phyloP scores from a whole-genome alignment of 2,113 vertebrate genomes.

The Drymodes brunneopygia region DNA sequence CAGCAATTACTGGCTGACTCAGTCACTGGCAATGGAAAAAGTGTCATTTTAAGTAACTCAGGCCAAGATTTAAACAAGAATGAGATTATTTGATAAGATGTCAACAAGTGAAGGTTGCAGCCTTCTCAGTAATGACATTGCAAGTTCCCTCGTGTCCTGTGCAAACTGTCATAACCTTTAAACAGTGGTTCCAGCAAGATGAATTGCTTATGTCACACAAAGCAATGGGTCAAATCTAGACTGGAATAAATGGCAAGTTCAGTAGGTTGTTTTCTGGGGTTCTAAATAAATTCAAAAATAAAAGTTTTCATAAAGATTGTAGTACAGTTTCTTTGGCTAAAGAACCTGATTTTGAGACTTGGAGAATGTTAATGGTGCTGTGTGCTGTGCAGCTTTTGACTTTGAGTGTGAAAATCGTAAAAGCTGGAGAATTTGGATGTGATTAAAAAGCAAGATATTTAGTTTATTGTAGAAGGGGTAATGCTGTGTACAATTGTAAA shows the following conservation, averaged over 20 bases:
- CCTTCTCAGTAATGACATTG: background rate
- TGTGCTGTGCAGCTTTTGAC: background rate
- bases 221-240: background rate
- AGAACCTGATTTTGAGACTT: background rate
- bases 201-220: background rate
- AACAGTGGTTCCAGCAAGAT: background rate
- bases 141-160: background rate
- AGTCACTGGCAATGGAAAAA: background rate
- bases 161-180: constrained; percentile 25
- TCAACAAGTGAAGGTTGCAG: constrained; percentile 28
- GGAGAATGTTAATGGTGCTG: background rate
- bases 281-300: background rate
- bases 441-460: background rate
- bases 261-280: background rate
- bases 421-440: background rate
- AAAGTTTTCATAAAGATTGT: background rate
- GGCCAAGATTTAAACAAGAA: constrained; percentile 24
- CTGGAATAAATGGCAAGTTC: background rate
- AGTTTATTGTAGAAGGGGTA: background rate
- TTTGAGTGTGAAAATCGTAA: background rate
- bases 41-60: constrained; percentile 24
- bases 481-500: background rate
- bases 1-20: constrained; percentile 20
- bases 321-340: background rate
- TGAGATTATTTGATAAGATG: background rate